These are phyloP conservation scores for Coracias cyanogaster DNA, from an alignment of 2,797 vertebrate species.

Conservation along the genomic window DNA sequence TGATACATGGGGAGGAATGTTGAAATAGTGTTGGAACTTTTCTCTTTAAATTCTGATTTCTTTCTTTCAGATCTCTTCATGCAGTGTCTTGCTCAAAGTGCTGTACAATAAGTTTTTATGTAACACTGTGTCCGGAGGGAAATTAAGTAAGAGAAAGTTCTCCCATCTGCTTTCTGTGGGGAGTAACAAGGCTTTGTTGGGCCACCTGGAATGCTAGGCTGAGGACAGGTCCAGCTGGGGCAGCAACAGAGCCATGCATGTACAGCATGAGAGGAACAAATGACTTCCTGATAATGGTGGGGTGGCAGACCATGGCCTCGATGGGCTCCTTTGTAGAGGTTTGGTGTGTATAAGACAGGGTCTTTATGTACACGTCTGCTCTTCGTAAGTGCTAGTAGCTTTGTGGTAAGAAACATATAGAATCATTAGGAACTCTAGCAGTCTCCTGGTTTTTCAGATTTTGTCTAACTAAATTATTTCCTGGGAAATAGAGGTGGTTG, in stretches of 20 bases:
- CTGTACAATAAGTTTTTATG: background rate
- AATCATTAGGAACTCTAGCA: background rate
- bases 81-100: background rate
- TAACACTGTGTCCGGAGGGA: background rate
- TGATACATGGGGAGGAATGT: background rate
- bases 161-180: background rate
- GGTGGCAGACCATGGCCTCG: background rate
- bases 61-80: fast-evolving
- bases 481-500: background rate
- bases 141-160: background rate
- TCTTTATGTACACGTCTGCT: background rate
- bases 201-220: background rate
- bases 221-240: background rate
- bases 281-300: background rate
- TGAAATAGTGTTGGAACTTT: background rate
- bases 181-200: background rate
- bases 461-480: background rate
- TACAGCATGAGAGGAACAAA: background rate
- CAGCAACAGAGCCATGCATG: fast-evolving
- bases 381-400: background rate
- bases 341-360: fast-evolving
- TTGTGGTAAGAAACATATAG: background rate
- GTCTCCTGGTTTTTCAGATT: background rate
- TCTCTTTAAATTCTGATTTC: background rate
- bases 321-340: background rate